Evolutionary conservation across 2,888 invertebrate species (phyloP), one percentile per base, ranked within the genome.

Genomic region (Drosophila yooni): DNA sequence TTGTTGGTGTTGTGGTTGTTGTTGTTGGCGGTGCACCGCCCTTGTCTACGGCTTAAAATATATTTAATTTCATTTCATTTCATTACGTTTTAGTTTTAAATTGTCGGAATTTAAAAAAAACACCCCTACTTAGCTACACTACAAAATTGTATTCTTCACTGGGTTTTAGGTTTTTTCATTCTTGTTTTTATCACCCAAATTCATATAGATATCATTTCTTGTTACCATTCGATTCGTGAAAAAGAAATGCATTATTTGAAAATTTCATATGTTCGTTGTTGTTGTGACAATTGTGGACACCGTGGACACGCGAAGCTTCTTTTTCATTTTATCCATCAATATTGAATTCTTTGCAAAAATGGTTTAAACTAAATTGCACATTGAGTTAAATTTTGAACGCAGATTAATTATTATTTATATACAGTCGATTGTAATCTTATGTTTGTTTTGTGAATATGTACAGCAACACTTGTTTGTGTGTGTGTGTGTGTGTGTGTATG

Each of bases 321-420:
- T 25, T 27, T 36, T n/a, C 31, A 8, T 51, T 50, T 52, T 65
- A 68, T 60, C 43, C 61, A 67, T 80, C 64, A 71, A 66, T 40
- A 21, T 69, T 69, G 68, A 70, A 88, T 79, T 70, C 51, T 54
- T 83, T 74, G 70, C 64, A 63, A 63, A 78, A 73, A 72, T 73
- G 69, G 53, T 77, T 77, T 88, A 86, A 88, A 86, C 88, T 86
- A 86, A 88, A 86, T 86, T 86, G 85, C 85, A 86, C 85, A 86
- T 86, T 86, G 74, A 80, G 71, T 88, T 81, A 70, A 84, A 86
- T 88, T 85, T 88, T 81, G 87, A 86, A 88, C 83, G 85, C 73
- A 86, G 74, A 43, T 75, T 70, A 66, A 77, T 76, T 86, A 84
- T 83, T 85, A 87, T 85, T 82, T 85, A 88, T 72, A 83, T 79